Conservation (phyloP, 2,113 vertebrate species). For the Phalacrocorax pelagicus region DNA sequence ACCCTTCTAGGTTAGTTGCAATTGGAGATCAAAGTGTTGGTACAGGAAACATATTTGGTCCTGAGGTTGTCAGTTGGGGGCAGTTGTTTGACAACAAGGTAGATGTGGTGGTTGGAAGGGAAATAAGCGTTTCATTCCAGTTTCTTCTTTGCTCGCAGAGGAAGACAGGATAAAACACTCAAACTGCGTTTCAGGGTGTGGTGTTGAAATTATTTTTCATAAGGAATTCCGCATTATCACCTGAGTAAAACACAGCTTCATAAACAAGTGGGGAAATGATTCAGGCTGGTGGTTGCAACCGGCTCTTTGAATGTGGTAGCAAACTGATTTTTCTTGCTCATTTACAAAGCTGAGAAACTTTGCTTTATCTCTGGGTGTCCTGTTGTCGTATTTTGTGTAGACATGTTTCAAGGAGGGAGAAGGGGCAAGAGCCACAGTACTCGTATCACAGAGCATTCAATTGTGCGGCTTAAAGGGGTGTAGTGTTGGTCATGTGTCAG, state of each 20-base stretch:
- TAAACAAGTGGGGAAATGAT: background rate
- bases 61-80: conserved; percentile 30
- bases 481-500: background rate
- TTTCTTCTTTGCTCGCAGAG: background rate
- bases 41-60: conserved; percentile 57
- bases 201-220: background rate
- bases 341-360: background rate
- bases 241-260: background rate
- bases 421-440: background rate
- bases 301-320: background rate
- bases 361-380: background rate
- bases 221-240: background rate
- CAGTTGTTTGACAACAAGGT: background rate
- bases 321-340: background rate
- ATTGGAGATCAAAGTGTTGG: conserved; percentile 69
- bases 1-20: conserved; percentile 63
- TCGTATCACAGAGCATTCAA: background rate
- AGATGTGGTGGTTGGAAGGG: background rate
- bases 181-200: background rate
- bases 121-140: background rate
- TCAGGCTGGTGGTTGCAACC: background rate
- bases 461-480: background rate
- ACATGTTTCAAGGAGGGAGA: background rate
- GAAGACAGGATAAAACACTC: background rate
- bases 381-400: background rate